phyloP scores from a whole-genome alignment of 2,797 vertebrate genomes.

The Pachyuromys duprasi region DNA sequence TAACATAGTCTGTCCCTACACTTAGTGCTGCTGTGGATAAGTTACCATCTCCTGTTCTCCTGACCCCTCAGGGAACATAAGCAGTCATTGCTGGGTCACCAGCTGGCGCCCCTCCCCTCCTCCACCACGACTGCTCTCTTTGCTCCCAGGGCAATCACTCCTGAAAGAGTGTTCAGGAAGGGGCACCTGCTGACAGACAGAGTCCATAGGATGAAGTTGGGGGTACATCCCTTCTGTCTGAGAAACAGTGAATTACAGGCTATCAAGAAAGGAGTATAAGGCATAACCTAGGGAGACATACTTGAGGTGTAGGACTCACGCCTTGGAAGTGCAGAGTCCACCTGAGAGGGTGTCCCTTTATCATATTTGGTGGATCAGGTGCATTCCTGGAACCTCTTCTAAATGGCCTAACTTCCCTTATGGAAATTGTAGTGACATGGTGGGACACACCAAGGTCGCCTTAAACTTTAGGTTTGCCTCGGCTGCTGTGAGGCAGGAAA shows the following conservation, averaged over 20 bases:
- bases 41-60: background rate
- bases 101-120: background rate
- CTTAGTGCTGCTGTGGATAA: background rate
- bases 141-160: background rate
- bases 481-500: background rate
- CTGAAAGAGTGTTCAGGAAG: background rate
- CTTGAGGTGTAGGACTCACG: background rate
- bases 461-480: background rate
- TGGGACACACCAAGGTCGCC: background rate
- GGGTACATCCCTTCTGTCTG: background rate
- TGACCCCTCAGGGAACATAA: background rate
- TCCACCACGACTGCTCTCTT: background rate
- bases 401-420: background rate
- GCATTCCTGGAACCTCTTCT: background rate
- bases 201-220: background rate
- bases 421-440: background rate
- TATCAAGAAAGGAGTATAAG: background rate
- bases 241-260: background rate
- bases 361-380: background rate
- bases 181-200: too few species aligned
- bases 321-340: background rate
- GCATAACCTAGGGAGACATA: too few species aligned
- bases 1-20: constrained; percentile 26
- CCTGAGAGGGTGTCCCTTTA: background rate
- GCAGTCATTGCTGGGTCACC: background rate